phyloP scores from a whole-genome alignment of 2,797 vertebrate genomes.

The Cossypha polioptera region DNA sequence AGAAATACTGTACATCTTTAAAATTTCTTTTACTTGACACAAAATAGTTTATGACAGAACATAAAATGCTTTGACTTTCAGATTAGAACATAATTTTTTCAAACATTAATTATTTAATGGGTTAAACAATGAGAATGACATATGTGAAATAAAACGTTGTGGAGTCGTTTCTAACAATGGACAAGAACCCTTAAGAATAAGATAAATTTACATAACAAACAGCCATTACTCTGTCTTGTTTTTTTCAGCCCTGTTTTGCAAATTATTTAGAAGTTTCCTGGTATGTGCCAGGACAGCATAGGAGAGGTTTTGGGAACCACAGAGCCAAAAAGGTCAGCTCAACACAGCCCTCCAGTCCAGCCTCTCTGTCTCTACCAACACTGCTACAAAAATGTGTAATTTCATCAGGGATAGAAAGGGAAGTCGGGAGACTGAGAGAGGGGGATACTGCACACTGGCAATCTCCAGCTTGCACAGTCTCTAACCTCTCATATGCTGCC shows the following conservation, averaged over 20 bases:
- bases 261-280: neutral
- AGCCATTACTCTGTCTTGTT: neutral
- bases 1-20: neutral
- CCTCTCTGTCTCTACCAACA: neutral
- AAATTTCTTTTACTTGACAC: neutral
- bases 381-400: neutral
- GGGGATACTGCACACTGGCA: neutral
- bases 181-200: neutral
- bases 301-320: neutral
- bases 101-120: neutral
- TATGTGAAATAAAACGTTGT: neutral
- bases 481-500: neutral
- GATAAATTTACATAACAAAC: neutral
- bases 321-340: neutral
- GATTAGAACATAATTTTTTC: neutral
- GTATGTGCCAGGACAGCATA: rapidly evolving
- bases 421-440: neutral
- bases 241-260: neutral
- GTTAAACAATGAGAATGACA: neutral
- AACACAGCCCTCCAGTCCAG: neutral
- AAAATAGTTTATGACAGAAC: neutral
- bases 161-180: neutral
- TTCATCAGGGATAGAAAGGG: neutral
- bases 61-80: neutral
- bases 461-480: neutral